Evolutionary conservation across 2,888 invertebrate genomes (phyloP), one percentile per base, ranked within the genome.

Genomic region (Rotaria sp.): DNA sequence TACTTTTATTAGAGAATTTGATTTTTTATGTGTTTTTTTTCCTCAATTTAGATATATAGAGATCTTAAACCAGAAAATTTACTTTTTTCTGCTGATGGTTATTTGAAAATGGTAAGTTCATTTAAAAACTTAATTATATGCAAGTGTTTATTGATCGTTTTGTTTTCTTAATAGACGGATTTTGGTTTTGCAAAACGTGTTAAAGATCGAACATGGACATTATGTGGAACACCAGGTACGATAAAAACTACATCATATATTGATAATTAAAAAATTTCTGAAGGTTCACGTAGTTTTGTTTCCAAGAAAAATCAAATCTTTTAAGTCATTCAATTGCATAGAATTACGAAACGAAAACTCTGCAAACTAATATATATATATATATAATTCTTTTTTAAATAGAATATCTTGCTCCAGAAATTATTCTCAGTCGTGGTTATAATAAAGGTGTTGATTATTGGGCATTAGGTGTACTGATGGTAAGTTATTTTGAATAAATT

Each of bases 51-150:
- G 80, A 48, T 84, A 8, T 84, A 84, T 59, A 8, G 84, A 38
- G 84, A 85, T 85, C 35, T 85, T 1, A 85, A 85, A 50, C 85
- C 85, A 52, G 85, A 85, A 52, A 85, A 85, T 67, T 21, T 85
- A 30, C 57, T 85, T 24, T 74, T 85, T 50, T 5, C 35, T 8
- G 3, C 24, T 21, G 67, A 85, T 38, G 85, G 85, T 18, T 85
- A 85, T 50, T 59, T 85, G 24, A 57, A 67, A 35, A 50, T 85
- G 41, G 67, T 67, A 21, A 21, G 18, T 26, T 26, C 3, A 52
- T 52, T 52, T 59, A 13, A n/a, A 4, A 11, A n/a, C 30, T 15
- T 15, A 59, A 30, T 59, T 4, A 7, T 59, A 11, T 13, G 11
- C 1, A 59, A 59, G 4, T n/a, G 1, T n/a, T 13, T n/a, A 8